Evolutionary conservation across 2,888 invertebrate genomes (phyloP).

Genomic region (Syritta pipiens): DNA sequence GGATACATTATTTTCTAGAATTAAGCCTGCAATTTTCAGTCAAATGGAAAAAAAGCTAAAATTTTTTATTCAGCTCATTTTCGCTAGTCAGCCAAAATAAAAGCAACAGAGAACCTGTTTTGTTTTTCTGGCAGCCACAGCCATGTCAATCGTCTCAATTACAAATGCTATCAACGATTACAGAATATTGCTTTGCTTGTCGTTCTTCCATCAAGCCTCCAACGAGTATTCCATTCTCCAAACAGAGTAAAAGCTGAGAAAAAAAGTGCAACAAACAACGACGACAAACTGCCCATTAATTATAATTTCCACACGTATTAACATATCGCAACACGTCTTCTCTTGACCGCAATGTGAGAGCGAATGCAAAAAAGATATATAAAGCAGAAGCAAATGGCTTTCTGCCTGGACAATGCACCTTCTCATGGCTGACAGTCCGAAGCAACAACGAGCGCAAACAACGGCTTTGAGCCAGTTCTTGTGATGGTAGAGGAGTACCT

Average conservation of each 20-base stretch:
- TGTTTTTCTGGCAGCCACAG: background rate
- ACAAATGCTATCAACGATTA: conserved; percentile 53
- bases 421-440: conserved; percentile 16
- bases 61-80: background rate
- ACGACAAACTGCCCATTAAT: conserved; percentile 47
- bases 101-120: conserved; percentile 17
- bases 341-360: conserved; percentile 34
- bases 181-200: background rate
- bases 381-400: background rate
- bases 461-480: background rate
- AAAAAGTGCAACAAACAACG: conserved; percentile 14
- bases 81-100: no score
- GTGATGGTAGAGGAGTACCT: no score
- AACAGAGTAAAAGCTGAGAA: conserved; percentile 6
- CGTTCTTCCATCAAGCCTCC: background rate
- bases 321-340: conserved; percentile 31
- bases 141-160: conserved; percentile 39
- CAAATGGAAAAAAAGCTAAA: no score
- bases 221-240: background rate
- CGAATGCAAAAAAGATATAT: background rate
- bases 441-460: background rate
- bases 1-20: no score
- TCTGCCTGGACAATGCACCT: conserved; percentile 41
- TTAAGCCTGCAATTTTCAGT: no score
- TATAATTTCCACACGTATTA: conserved; percentile 59